Evolutionary conservation across 2,797 vertebrate genomes (phyloP), one percentile per base, ranked within the genome.

Genomic region (Enteromius thamalakanensis): DNA sequence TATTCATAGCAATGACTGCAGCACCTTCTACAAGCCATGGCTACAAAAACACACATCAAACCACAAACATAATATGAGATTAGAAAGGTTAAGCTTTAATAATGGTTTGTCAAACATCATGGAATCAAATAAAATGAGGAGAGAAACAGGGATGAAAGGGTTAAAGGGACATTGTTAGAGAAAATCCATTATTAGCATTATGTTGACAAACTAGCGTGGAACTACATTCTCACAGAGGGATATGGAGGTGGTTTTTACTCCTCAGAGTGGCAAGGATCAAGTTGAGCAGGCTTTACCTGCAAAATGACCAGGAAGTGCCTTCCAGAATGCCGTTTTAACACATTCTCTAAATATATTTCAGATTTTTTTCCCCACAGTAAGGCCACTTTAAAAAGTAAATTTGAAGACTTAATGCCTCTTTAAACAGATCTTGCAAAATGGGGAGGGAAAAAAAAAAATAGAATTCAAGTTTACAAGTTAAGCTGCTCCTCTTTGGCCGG

Each of bases 341-440:
- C 53, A 75, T 76, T 83, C 55, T 64, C 83, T 69, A 76, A 76
- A 82, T 82, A 86, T 79, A 84, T 76, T 79, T 81, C 4, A 29
- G 51, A 40, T 32, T 47, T 64, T 70, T 51, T 62, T 26, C 72
- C 76, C 91, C 87, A 93, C 93, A 94, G 94, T 98, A 98, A 98
- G 97, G 97, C 96, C 97, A 99, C 97, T 97, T 98, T 94, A 94
- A 94, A 92, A 88, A 96, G 95, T 94, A 95, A 91, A 91, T 93
- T 92, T 91, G 93, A 93, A 95, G 95, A 96, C 93, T 92, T 92
- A 94, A 95, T 92, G 91, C 84, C 85, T 88, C 79, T 67, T 94
- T 95, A 93, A 93, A 94, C 91, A 93, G 88, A 93, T 92, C 94
- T 90, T 86, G 83, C 88, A 89, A 88, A 74, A 86, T 86, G 84